Evolutionary conservation across 1,140 invertebrate species (phyloP), one percentile per base, ranked within the genome.

Genomic region (Heliconius hewitsoni): DNA sequence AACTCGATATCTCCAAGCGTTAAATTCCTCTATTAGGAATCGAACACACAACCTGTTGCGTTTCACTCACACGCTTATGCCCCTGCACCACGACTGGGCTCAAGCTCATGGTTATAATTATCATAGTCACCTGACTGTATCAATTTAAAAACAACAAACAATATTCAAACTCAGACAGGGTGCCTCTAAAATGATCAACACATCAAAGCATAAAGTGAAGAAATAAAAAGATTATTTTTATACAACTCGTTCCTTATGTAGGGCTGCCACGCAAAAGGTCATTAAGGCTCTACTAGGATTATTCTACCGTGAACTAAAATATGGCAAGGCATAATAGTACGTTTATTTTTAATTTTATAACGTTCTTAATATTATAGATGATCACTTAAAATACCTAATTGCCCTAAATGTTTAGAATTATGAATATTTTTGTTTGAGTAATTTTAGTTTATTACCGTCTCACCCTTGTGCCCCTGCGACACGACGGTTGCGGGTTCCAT

Each of bases 301-400:
- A 77, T 72, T 77, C 34, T 16, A 77, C 76, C 76, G 76, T 77
- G 11, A 76, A 77, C 46, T 30, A 77, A 76, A 76, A 77, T 71
- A 71, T 39, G 46, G 66, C 34, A 77, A 71, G 66, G 66, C n/a
- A 23, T 55, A 18, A 55, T 37, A 75, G 74, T 60, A 57, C 27
- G 46, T 55, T 19, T 74, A 74, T 74, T 52, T 75, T 75, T 57
- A 60, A 75, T 27, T 30, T 27, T 30, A 30, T 66, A 13, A 27
- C 60, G 60, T 30, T 66, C 60, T 66, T 27, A 66, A 66, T 66
- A 66, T 30, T 66, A 30, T 66, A 66, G 39, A 42, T 42, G 42
- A 46, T 46, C 4, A 66, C 13, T 66, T 30, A 30, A 66, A 66
- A 66, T 66, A 66, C 27, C 1, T 66, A 30, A 27, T 13, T 30